Evolutionary conservation across 2,797 vertebrate genomes (phyloP).

Genomic region (Caiman crocodilus): DNA sequence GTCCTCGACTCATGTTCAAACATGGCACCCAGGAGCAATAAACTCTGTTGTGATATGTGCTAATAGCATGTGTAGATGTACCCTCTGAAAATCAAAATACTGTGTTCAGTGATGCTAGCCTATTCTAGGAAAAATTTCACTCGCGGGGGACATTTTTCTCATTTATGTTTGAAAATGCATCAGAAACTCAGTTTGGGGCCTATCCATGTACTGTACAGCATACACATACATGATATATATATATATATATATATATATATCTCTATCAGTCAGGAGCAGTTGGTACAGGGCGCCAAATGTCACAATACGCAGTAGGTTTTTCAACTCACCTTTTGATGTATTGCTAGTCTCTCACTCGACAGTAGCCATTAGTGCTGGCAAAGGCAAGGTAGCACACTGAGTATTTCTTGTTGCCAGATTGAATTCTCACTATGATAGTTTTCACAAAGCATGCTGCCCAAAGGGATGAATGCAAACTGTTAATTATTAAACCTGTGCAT

Average conservation of each 20-base stretch:
- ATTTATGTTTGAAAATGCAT: not conserved
- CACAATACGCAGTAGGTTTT: no score
- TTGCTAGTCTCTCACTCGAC: not conserved
- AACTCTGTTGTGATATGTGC: no score
- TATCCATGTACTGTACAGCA: not conserved
- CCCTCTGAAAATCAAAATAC: not conserved
- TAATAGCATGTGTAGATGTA: not conserved
- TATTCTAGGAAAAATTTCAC: not conserved
- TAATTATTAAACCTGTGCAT: not conserved
- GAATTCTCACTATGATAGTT: not conserved
- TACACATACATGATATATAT: no score
- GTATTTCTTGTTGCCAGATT: slow-evolving; percentile 57
- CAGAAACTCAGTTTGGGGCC: not conserved
- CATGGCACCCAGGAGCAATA: no score
- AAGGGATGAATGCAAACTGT: not conserved
- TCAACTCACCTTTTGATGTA: not conserved
- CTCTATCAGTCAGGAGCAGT: no score
- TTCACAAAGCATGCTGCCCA: not conserved
- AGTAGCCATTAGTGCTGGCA: slow-evolving; percentile 18
- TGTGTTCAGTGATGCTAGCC: rapidly evolving
- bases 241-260: no score
- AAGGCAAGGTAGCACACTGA: slow-evolving; percentile 19
- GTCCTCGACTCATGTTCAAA: no score
- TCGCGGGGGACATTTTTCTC: not conserved
- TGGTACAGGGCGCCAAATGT: no score